Percentiles rank a stretch among this genome's conserved stretches.
Evolutionary conservation across 2,888 invertebrate species (phyloP).

Genomic region (Prenolepis imparis): DNA sequence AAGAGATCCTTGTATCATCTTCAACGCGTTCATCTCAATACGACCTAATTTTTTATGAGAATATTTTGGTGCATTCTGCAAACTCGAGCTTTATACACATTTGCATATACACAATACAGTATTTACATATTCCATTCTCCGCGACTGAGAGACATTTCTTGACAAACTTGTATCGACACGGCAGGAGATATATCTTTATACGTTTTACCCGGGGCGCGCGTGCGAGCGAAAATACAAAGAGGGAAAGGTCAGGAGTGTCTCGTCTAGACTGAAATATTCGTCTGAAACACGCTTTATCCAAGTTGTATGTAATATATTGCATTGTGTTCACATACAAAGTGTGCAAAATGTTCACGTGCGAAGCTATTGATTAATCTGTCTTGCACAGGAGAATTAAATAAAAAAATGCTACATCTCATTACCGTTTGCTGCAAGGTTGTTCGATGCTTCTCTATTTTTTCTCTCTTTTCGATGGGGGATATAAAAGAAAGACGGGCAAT

Average conservation of each 20-base stretch:
- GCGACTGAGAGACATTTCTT: conserved; percentile 47
- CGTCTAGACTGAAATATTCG: conserved; percentile 23
- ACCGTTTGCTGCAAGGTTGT: neutral
- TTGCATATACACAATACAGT: conserved; percentile 47
- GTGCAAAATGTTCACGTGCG: neutral
- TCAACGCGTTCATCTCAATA: neutral
- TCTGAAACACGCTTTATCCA: conserved; percentile 31
- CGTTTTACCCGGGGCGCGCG: neutral
- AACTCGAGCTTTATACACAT: conserved; percentile 4
- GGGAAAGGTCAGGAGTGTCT: neutral
- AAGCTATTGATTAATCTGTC: conserved; percentile 25
- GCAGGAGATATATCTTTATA: conserved; percentile 30
- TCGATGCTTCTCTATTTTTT: neutral
- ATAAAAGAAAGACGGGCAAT: conserved; percentile 11
- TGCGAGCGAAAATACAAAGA: conserved; percentile 34
- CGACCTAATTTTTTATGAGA: neutral
- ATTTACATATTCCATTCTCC: conserved; percentile 66
- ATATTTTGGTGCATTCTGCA: neutral
- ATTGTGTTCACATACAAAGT: neutral
- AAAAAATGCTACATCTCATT: neutral
- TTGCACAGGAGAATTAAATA: neutral
- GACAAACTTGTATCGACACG: conserved; percentile 46
- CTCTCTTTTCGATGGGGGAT: neutral
- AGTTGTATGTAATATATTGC: conserved; percentile 9
- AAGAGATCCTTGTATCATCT: neutral